Evolutionary conservation across 53 echinoderm and acorn worm species (phyloP), one percentile per base, ranked within the genome.

Genomic region (Actinopyga echinites): DNA sequence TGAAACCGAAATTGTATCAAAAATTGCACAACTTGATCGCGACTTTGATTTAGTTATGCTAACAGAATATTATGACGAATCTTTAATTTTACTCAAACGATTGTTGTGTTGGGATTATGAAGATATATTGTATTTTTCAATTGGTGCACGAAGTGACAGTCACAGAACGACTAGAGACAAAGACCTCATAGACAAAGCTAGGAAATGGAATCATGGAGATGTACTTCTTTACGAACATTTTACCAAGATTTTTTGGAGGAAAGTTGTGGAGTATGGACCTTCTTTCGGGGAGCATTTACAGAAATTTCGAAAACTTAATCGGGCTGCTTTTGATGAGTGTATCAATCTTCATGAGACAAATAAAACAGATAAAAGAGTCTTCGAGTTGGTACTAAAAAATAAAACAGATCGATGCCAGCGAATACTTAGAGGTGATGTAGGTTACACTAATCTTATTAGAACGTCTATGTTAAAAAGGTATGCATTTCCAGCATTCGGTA

Each of bases 191-290:
- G 73, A 35, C 4, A 83, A 83, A 78, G n/a, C n/a, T n/a, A n/a
- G n/a, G n/a, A n/a, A n/a, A n/a, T n/a, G n/a, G n/a, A n/a, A n/a
- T n/a, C n/a, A n/a, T n/a, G n/a, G n/a, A n/a, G n/a, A n/a, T n/a
- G n/a, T n/a, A n/a, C n/a, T n/a, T n/a, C n/a, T n/a, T n/a, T 94
- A 94, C 40, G 82, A 89, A 6, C 91, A 91, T 49, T 94, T 94
- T 78, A 94, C 91, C 88, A 75, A 58, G 45, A 89, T 91, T 10
- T 87, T 94, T 21, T 94, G 95, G 95, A 81, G 58, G 54, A 88
- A 82, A 58, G 87, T 94, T 30, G 40, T 10, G 1, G 85, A 87
- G 13, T 91, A 91, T 57, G 95, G 95, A 2, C 89, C 95, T 1
- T 66, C 82, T 19, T 94, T 94, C 58, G 56, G 86, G 44, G 31